Evolutionary conservation across 1,140 invertebrate genomes (phyloP), one percentile per base, ranked within the genome.

Genomic region (Lepidostoma basale): DNA sequence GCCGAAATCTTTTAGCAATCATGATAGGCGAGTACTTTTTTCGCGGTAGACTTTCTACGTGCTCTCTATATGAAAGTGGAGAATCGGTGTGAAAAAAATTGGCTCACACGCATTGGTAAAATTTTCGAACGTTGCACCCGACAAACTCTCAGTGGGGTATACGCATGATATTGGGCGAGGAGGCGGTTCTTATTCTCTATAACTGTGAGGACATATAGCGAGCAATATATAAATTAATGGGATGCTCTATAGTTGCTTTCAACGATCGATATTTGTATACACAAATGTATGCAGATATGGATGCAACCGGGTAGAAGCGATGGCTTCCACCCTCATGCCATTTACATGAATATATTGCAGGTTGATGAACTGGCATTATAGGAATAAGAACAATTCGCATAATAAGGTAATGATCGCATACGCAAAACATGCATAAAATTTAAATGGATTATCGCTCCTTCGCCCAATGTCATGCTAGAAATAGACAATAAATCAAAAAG

Each of bases 401-500:
- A n/a, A 47, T 23, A 49, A 10, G 49, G 14, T n/a, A n/a, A 44
- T n/a, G 26, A 66, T 58, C 66, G 70, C 70, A 72, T 52, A 23
- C 56, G 58, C 54, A 68, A 68, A 28, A 16, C n/a, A 49, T n/a
- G 33, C 22, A 62, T 42, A 25, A 36, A 62, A 25, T 62, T 28
- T 39, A 54, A 45, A 39, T 30, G 25, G 14, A 56, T 59, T 23
- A 56, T 68, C 30, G 62, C 67, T 67, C 39, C 10, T 28, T 62
- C 66, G 70, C 66, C 65, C 47, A 64, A 60, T 30, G 28, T 28
- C 33, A 65, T 45, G 62, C 56, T 60, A 65, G 59, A 58, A 66
- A 45, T 36, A 60, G 47, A 59, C 60, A 58, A 68, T n/a, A 64
- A 68, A 42, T 67, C 63, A 68, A 47, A 64, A 60, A 45, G 62